These are phyloP conservation scores for Peromyscus polionotus DNA, from an alignment of 2,113 vertebrate species.

Conservation along the genomic window DNA sequence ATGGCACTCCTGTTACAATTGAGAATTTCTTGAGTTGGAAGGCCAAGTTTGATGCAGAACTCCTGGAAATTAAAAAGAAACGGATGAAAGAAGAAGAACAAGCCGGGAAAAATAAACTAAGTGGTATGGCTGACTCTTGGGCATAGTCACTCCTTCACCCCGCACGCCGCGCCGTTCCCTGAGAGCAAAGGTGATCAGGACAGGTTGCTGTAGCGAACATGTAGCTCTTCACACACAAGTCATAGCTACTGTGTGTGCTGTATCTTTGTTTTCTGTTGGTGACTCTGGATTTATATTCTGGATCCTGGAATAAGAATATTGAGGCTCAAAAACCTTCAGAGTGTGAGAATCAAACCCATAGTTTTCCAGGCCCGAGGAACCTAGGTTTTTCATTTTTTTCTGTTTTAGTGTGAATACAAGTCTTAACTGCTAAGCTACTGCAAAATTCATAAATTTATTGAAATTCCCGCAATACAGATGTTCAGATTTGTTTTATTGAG, in stretches of 20 bases:
- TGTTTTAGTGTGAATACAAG: slow-evolving; percentile 25
- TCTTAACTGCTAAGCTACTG: background rate
- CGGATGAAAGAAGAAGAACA: slow-evolving; percentile 97
- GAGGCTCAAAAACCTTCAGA: background rate
- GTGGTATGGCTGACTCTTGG: slow-evolving; percentile 87
- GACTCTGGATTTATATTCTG: background rate
- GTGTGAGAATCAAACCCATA: background rate
- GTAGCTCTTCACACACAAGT: background rate
- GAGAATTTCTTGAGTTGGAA: slow-evolving; percentile 98
- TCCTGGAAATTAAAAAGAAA: slow-evolving; percentile 94
- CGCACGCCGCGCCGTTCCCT: background rate
- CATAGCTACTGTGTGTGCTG: background rate
- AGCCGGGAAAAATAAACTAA: slow-evolving; percentile 94
- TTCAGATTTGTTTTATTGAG: slow-evolving; percentile 49
- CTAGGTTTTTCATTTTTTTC: background rate
- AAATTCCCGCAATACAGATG: slow-evolving; percentile 43
- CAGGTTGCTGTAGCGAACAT: background rate
- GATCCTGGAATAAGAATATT: background rate
- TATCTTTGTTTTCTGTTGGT: background rate
- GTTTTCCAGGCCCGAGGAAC: background rate
- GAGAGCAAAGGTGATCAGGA: background rate
- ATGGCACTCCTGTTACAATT: slow-evolving; percentile 98
- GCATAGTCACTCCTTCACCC: no score
- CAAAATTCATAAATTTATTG: background rate
- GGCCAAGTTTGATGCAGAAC: slow-evolving; percentile 94